Base-by-base conservation (phyloP, 1,140 invertebrate genomes). In the Temnothorax nylanderi region DNA sequence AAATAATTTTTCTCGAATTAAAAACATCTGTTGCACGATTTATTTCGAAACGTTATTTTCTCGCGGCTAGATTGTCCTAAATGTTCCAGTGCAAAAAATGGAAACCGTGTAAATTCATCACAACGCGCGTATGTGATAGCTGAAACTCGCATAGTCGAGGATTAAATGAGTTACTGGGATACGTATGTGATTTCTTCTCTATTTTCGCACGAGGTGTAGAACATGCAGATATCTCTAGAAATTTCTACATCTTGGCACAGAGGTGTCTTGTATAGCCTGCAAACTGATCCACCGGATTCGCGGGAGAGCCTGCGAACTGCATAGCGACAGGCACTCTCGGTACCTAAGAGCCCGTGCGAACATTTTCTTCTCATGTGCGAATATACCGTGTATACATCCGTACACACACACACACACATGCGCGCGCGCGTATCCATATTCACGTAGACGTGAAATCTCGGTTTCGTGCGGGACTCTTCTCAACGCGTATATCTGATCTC, bases 361-460 rank as follows among this genome's bases (percentile, higher is more conserved):
- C 41, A 60, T 64, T 51, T 74, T 51, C 71, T 74, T 74, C 44
- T 44, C 2, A 13, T 18, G 13, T 11, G 34, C 54, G 21, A 58
- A 67, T 32, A 44, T 65, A 44, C 21, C 58, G 49, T 37, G 76
- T 54, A 21, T 44, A 37, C 41, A 13, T 54, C n/a, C 34, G 7
- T 13, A 8, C 18, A 47, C 11, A 58, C 10, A 34, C 49, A 49
- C 47, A 49, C 8, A 49, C 47, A 49, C 10, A 34, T 37, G 13
- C 26, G 26, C 26, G 26, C 26, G 26, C 26, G 26, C 26, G 26
- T 26, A 26, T 37, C 21, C 18, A 44, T 56, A 80, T 88, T 86
- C 71, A 87, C 87, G 64, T 89, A 86, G 64, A 88, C 75, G 80
- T 62, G 56, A 90, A 89, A 90, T 87, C 87, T 76, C 44, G 44